Evolutionary conservation across 2,888 invertebrate species (phyloP), one percentile per base, ranked within the genome.

Genomic region (Mimas tiliae): DNA sequence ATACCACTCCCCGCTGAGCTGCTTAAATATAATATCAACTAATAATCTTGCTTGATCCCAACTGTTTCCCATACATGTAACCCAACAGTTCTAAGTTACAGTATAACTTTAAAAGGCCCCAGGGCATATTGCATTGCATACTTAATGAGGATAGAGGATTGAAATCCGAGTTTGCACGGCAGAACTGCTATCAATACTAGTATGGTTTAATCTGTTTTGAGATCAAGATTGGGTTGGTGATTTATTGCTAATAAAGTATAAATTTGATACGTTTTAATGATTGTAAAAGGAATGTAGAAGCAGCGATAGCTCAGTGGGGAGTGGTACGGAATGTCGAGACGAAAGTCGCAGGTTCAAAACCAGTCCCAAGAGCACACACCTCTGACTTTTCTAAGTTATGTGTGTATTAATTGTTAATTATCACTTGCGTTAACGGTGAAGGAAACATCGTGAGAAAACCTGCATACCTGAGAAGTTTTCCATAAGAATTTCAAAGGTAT

Each of bases 111-210:
- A 53, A 50, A 58, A 34, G 42, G 42, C 72, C 66, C 67, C 12
- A 52, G 70, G 70, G 75, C 67, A 63, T 67, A 50, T 62, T 67
- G 67, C 68, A 70, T 68, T 71, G 74, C 74, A 73, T 76, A 74
- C 70, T 65, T 71, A 72, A 74, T 74, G 65, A 73, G 68, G 70
- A 68, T 67, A 66, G 65, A 51, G 67, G 66, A 68, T 70, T 69
- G 67, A 71, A 71, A 74, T 71, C 70, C 68, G 69, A 58, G 69
- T 68, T 69, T 45, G 21, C 27, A 38, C 42, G 9, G 21, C 16
- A 34, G 53, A 66, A 55, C 34, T 51, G 62, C 27, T 63, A 63
- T 66, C 63, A 55, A 53, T 52, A 34, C 16, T 27, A 34, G 42
- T 27, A 45, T 42, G 53, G 21, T 52, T 33, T 12, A 27, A 42